Evolutionary conservation across 2,113 vertebrate species (phyloP), one percentile per base, ranked within the genome.

Genomic region (Saccopteryx bilineata): DNA sequence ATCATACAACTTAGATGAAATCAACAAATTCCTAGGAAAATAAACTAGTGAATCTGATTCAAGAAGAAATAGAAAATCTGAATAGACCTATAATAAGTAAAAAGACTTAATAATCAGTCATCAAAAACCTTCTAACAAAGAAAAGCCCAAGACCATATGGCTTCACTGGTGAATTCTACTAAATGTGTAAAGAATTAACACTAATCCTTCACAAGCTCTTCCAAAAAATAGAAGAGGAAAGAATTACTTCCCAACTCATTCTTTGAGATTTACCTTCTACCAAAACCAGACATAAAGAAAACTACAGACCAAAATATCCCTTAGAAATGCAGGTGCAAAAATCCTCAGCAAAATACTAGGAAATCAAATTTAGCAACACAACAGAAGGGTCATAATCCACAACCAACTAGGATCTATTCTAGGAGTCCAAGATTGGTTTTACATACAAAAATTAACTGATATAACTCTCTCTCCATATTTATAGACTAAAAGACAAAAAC

Each of bases 31-130:
- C 5, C 7, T 63, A 83, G 79, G 18, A 83, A 28, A 91, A 72
- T 39, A 61, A 91, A 82, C 17, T 61, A 72, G 26, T 74, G 46
- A 80, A 90, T 80, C n/a, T 46, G 21, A 69, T 58, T 58, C 52
- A 80, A 69, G 75, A 48, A 80, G 13, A 90, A 80, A 68, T 48
- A 68, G n/a, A 69, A 68, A 80, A 69, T 90, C 52, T 80, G 50
- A 58, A 23, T 48, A 90, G 19, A 46, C 19, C 15, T 28, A 39
- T 52, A 82, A 72, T 58, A 74, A 83, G 24, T 63, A 54, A 63
- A 91, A 23, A 91, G 31, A 83, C 23, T 12, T n/a, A n/a, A n/a
- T 18, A 83, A 33, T 91, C 46, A 72, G 58, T 91, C 46, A 91
- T 83, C 68, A 74, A 74, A 91, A 63, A 91, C 31, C 31, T 63